phyloP scores from a whole-genome alignment of 2,797 vertebrate species.

The Mionectes olivaceus region DNA sequence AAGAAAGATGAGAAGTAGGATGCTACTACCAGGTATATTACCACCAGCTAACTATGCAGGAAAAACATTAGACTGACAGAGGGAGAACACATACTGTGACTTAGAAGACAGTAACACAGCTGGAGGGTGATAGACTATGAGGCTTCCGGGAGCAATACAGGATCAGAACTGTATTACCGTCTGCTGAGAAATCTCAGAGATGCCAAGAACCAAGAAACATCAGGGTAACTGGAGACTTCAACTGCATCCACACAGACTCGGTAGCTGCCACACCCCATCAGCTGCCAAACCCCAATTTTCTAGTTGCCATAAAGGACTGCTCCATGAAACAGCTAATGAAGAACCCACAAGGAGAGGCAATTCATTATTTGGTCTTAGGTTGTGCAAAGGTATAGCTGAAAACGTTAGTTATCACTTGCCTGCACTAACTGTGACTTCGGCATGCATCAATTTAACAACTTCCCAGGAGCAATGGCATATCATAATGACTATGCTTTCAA shows the following conservation, averaged over 20 bases:
- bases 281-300: background rate
- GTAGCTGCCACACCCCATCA: background rate
- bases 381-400: background rate
- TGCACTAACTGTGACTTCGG: background rate
- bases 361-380: background rate
- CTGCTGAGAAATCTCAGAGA: background rate
- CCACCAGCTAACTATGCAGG: background rate
- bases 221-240: background rate
- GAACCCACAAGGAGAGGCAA: background rate
- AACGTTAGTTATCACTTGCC: background rate
- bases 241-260: background rate
- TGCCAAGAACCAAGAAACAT: conserved; percentile 27
- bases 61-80: background rate
- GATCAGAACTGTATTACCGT: background rate
- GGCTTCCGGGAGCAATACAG: background rate
- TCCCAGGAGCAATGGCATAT: background rate
- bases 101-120: background rate
- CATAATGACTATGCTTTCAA: background rate
- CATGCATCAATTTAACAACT: background rate
- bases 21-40: background rate
- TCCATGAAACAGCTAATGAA: background rate
- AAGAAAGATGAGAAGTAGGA: background rate
- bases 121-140: background rate
- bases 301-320: background rate
- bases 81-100: background rate